Percentiles rank a stretch among this genome's conserved stretches.
These are phyloP conservation scores for Macropus fuliginosus DNA, from an alignment of 2,797 vertebrate species.

Conservation along the genomic window DNA sequence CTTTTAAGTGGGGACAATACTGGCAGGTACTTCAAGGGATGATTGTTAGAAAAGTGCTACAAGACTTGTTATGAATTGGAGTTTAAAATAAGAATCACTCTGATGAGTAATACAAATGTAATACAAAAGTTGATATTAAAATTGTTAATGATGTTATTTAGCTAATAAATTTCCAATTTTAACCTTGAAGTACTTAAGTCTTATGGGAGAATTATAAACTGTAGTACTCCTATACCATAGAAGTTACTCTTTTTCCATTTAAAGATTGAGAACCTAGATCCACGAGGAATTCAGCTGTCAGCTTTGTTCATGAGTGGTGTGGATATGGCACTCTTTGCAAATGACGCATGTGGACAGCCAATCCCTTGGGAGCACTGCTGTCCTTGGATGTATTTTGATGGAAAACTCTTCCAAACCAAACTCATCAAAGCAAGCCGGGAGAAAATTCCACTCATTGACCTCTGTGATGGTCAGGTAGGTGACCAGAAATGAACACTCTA, in stretches of 20 bases:
- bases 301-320: conserved; percentile 97
- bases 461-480: conserved; percentile 99
- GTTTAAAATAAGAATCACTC: neutral
- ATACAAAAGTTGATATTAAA: neutral
- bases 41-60: neutral
- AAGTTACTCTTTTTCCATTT: conserved; percentile 77
- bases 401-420: conserved; percentile 97
- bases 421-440: conserved; percentile 94
- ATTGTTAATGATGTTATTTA: conserved; percentile 11
- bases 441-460: conserved; percentile 96
- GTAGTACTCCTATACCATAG: conserved; percentile 63
- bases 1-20: neutral
- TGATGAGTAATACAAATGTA: neutral
- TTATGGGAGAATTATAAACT: neutral
- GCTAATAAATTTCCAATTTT: neutral
- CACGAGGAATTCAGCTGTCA: conserved; percentile 94
- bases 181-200: conserved; percentile 36
- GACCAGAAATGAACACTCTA: neutral
- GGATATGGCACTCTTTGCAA: conserved; percentile 97
- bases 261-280: conserved; percentile 96
- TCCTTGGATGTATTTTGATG: conserved; percentile 99
- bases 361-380: conserved; percentile 98
- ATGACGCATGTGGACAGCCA: conserved; percentile 95
- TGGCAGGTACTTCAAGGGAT: neutral
- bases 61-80: neutral